Percentiles rank a stretch among this genome's conserved stretches.
Conservation (phyloP, 2,888 invertebrate species). For the Lithodes maja region DNA sequence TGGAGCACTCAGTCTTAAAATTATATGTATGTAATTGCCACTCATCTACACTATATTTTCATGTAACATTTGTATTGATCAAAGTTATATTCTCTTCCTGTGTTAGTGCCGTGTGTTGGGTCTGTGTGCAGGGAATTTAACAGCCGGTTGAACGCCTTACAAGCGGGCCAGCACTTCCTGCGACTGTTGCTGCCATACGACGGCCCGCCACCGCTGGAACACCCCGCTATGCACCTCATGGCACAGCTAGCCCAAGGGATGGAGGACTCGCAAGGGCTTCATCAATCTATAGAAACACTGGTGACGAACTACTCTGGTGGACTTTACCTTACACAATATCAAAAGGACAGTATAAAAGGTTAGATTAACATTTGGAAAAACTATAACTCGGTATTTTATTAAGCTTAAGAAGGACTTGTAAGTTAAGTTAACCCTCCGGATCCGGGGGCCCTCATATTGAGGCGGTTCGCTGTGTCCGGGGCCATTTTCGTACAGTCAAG, state of each 20-base stretch:
- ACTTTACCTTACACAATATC: slow-evolving; percentile 31
- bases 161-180: slow-evolving; percentile 55
- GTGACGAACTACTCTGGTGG: slow-evolving; percentile 47
- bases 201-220: slow-evolving; percentile 45
- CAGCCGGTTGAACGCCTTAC: slow-evolving; percentile 48
- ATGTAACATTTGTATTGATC: too few relatives aligned
- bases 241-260: slow-evolving; percentile 27
- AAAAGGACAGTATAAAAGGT: slow-evolving; percentile 43
- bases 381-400: too few relatives aligned
- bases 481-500: too few relatives aligned
- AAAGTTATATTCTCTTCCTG: too few relatives aligned
- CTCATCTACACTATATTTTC: too few relatives aligned
- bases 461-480: too few relatives aligned
- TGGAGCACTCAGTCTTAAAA: too few relatives aligned
- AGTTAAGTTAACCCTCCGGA: too few relatives aligned
- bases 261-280: slow-evolving; percentile 44
- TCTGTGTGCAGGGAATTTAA: slow-evolving; percentile 44
- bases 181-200: slow-evolving; percentile 52
- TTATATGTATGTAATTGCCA: too few relatives aligned
- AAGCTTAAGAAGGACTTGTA: too few relatives aligned
- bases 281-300: slow-evolving; percentile 19
- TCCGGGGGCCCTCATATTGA: too few relatives aligned
- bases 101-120: slow-evolving; percentile 33
- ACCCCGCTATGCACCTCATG: slow-evolving; percentile 26
- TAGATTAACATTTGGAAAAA: not conserved